These are phyloP conservation scores for Nothocercus nigrocapillus DNA, from an alignment of 2,113 vertebrate species.

Conservation along the genomic window DNA sequence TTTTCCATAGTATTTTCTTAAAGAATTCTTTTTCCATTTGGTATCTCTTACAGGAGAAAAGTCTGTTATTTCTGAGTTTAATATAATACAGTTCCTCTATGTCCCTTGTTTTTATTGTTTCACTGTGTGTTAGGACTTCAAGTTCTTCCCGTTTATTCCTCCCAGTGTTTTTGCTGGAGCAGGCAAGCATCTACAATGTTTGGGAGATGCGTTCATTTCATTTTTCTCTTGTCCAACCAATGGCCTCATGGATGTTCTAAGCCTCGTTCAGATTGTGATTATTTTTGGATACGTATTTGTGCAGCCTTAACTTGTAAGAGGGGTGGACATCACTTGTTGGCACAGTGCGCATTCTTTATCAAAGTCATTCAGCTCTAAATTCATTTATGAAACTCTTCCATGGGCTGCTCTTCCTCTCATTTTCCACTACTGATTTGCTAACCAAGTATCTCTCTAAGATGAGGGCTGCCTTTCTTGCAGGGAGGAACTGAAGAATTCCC, in stretches of 20 bases:
- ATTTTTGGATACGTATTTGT: not conserved
- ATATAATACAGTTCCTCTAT: not conserved
- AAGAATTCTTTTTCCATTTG: not conserved
- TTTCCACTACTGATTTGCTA: not conserved
- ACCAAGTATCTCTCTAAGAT: not conserved
- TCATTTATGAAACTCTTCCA: not conserved
- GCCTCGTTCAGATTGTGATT: not conserved
- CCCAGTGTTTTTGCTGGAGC: not conserved
- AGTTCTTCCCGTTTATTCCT: not conserved
- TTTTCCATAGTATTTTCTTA: not conserved
- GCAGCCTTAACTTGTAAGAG: not conserved
- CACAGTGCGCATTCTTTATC: not conserved
- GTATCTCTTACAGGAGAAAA: not conserved
- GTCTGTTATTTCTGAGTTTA: not conserved
- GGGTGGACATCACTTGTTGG: not conserved
- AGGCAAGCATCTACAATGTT: not conserved
- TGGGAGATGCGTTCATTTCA: not conserved
- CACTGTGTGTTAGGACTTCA: not conserved
- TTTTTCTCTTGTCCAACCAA: not conserved
- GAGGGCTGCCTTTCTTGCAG: not conserved
- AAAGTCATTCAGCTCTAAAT: not conserved
- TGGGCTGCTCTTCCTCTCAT: rapidly evolving
- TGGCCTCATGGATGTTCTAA: not conserved
- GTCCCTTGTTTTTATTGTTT: not conserved
- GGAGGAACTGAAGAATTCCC: not conserved